Conservation (phyloP, 2,797 vertebrate genomes). For the Adelosebastes latens region DNA sequence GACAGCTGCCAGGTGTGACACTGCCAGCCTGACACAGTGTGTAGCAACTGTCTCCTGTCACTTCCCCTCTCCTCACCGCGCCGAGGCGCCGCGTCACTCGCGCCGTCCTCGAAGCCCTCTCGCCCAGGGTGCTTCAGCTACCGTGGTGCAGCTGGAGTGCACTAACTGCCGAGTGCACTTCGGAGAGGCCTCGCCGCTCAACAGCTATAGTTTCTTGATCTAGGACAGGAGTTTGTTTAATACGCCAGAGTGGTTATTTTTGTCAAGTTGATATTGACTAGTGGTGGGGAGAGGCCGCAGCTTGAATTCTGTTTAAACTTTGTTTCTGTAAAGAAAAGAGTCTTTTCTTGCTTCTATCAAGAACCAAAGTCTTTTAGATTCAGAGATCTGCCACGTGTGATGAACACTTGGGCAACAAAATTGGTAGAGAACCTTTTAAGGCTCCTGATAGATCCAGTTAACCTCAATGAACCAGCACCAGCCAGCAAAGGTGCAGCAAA, state of each 20-base stretch:
- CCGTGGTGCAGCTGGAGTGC: slow-evolving; percentile 58
- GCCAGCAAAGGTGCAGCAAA: neutral
- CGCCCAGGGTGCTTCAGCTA: slow-evolving; percentile 49
- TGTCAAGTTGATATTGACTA: neutral
- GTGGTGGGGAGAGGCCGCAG: too few relatives aligned
- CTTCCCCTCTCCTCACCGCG: slow-evolving; percentile 59
- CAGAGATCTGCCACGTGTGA: fast-evolving
- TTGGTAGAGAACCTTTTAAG: neutral
- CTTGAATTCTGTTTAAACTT: neutral
- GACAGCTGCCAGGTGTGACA: slow-evolving; percentile 86
- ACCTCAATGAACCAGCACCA: neutral
- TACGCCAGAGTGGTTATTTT: slow-evolving; percentile 2
- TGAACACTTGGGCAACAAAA: neutral
- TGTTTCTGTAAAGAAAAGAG: neutral
- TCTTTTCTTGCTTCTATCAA: neutral
- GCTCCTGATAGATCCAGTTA: neutral
- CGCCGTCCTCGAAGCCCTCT: slow-evolving; percentile 46
- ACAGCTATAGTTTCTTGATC: slow-evolving; percentile 26
- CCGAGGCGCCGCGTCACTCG: slow-evolving; percentile 30
- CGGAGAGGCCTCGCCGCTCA: slow-evolving; percentile 33
- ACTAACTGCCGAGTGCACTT: slow-evolving; percentile 41
- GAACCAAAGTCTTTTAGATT: neutral
- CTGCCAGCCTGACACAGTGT: slow-evolving; percentile 67
- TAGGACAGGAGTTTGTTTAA: slow-evolving; percentile 20
- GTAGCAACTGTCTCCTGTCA: slow-evolving; percentile 82